phyloP scores from a whole-genome alignment of 2,797 vertebrate species.

The Toxotes lorentzi region DNA sequence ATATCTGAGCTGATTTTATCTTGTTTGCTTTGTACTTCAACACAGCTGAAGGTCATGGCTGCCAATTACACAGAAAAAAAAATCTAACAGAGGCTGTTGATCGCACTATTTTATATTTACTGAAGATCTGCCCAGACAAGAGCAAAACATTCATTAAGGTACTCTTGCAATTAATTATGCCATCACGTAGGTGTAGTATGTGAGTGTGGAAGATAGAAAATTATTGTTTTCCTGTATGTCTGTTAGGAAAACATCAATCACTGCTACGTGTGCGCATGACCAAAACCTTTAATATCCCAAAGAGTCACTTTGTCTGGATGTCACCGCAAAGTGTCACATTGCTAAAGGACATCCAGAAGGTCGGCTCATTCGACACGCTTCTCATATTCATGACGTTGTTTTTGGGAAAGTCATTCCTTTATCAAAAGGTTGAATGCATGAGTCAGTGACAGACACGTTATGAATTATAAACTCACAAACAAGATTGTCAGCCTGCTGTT shows the following conservation, averaged over 20 bases:
- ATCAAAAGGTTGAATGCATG: slow-evolving; percentile 54
- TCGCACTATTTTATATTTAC: slow-evolving; percentile 39
- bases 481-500: slow-evolving; percentile 4
- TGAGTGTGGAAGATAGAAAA: background rate
- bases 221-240: slow-evolving; percentile 33
- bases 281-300: slow-evolving; percentile 56
- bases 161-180: slow-evolving; percentile 14
- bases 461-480: slow-evolving; percentile 30
- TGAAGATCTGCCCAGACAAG: slow-evolving; percentile 13
- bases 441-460: slow-evolving; percentile 42
- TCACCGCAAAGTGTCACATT: slow-evolving; percentile 58
- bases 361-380: slow-evolving; percentile 44
- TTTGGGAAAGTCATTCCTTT: slow-evolving; percentile 55
- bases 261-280: slow-evolving; percentile 43
- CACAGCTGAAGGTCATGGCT: slow-evolving; percentile 70
- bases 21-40: slow-evolving; percentile 62
- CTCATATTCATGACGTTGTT: slow-evolving; percentile 51
- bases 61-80: slow-evolving; percentile 65
- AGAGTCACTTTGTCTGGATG: slow-evolving; percentile 67
- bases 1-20: slow-evolving; percentile 56
- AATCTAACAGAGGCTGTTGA: slow-evolving; percentile 40
- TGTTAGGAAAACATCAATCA: slow-evolving; percentile 56
- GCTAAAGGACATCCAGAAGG: slow-evolving; percentile 60
- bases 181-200: background rate
- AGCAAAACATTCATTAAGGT: slow-evolving; percentile 36